A percentile compares a stretch with the other conserved stretches of the same genome.
Conservation (phyloP, 2,797 vertebrate species). For the Lepus townsendii region DNA sequence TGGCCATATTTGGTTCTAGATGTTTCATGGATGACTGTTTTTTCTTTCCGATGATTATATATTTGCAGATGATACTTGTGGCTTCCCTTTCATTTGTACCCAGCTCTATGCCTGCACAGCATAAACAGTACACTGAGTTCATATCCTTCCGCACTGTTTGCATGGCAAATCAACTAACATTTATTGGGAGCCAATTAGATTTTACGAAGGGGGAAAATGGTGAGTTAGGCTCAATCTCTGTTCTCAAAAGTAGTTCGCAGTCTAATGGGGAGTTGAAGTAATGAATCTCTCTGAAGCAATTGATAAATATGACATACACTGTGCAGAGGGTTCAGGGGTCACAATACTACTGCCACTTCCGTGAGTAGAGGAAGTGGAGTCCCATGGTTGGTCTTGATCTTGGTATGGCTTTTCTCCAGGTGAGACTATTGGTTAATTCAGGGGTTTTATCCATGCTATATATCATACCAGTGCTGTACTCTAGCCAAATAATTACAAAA, state of each 20-base stretch:
- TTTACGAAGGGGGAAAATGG: neutral
- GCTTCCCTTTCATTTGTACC: conserved; percentile 50
- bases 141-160: conserved; percentile 12
- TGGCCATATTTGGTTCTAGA: neutral
- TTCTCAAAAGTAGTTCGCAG: neutral
- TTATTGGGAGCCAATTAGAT: neutral
- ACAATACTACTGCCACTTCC: neutral
- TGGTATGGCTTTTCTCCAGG: neutral
- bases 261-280: neutral
- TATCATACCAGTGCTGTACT: neutral
- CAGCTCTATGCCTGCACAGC: neutral
- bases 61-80: neutral
- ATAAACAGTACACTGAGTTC: conserved; percentile 10
- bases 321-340: neutral
- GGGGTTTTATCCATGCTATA: neutral
- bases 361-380: neutral
- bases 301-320: neutral
- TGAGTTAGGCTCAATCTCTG: conserved; percentile 25
- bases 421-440: neutral
- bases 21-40: neutral
- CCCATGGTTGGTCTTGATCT: neutral
- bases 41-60: neutral
- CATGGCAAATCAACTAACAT: conserved; percentile 17
- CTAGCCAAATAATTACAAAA: conserved; percentile 23
- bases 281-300: neutral